Conservation (phyloP, 2,797 vertebrate species). For the Falco cherrug region DNA sequence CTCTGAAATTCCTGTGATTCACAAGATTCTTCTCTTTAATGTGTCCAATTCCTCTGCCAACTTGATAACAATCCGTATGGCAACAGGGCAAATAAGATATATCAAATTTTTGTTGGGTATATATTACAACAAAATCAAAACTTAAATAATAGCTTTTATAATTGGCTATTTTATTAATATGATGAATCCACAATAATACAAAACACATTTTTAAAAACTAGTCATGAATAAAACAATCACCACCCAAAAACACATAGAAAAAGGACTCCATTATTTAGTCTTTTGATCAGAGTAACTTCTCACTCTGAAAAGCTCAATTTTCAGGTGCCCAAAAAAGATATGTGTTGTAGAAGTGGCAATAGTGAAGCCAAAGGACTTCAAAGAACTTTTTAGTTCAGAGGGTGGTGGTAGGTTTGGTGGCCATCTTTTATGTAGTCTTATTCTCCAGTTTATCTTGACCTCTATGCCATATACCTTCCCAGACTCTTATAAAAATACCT, state of each 20-base stretch:
- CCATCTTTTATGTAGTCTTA: neutral
- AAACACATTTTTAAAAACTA: neutral
- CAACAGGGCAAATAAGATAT: neutral
- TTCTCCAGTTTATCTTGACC: neutral
- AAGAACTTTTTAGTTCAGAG: neutral
- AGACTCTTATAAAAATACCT: neutral
- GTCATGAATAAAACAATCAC: neutral
- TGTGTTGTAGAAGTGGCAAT: neutral
- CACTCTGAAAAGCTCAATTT: neutral
- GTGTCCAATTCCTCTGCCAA: neutral
- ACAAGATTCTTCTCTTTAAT: conserved; percentile 21
- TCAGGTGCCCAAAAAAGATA: neutral
- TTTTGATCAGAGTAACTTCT: neutral
- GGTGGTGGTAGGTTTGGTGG: neutral
- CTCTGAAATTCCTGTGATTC: conserved; percentile 59
- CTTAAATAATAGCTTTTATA: neutral
- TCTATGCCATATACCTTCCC: neutral
- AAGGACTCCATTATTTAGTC: rapidly evolving
- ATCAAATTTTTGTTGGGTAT: neutral
- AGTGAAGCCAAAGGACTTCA: neutral
- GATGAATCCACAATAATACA: neutral
- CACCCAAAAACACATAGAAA: neutral
- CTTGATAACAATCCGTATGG: neutral
- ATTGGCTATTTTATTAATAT: neutral
- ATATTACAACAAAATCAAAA: neutral